Evolutionary conservation across 2,797 vertebrate species (phyloP), one percentile per base, ranked within the genome.

Genomic region (Myiotriccus ornatus): DNA sequence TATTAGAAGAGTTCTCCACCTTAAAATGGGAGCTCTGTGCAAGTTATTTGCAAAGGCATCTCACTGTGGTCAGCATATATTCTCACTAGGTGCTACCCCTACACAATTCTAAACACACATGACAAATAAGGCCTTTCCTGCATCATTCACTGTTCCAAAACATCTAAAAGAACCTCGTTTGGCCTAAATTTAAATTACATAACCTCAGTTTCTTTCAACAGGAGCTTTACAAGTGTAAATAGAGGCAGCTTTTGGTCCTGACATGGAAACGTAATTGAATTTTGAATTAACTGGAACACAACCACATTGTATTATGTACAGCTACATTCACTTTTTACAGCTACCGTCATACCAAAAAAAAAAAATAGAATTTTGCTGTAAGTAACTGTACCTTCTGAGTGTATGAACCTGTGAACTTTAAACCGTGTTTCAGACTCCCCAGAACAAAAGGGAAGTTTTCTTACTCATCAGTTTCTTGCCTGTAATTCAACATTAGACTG

Each of bases 141-240:
- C 34, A 79, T 19, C 60, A 53, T 17, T 60, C 64, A 49, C 75
- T 67, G 60, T 10, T 83, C 47, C 15, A 73, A 82, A 74, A 73
- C 28, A 73, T 7, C 75, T 7, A 3, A 73, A 79, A 85, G 32
- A 96, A 80, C 64, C 24, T 62, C 63, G 47, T 76, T 46, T 91
- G 91, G 64, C 91, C 82, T 77, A 84, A 92, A 87, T 91, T 87
- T 93, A 82, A 89, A 87, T 93, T 92, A 93, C 17, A 60, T 92
- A 94, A 91, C 75, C 30, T 16, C 57, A 0, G 0, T 25, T 93
- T 71, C 84, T 87, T 87, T 94, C 91, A 89, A 49, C 1, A 2
- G 64, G 32, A 93, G 71, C 71, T 93, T 87, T 93, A 87, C 71
- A 91, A 90, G 37, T 5, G 1, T 89, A 94, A 91, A 84, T 90